phyloP scores from a whole-genome alignment of 2,888 invertebrate species.

The Subacronicta megacephala region DNA sequence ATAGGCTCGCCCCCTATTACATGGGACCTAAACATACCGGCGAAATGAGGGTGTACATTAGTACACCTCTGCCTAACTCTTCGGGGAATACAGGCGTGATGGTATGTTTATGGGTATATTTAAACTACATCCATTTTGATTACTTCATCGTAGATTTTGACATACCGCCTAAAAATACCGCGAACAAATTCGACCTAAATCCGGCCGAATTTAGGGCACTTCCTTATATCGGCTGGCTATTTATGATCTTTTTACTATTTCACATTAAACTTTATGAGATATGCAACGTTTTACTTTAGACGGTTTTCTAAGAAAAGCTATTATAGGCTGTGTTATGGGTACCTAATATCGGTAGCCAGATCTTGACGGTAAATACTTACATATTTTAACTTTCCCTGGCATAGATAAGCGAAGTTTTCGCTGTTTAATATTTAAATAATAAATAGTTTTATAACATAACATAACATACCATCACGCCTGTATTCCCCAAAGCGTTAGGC shows the following conservation, averaged over 20 bases:
- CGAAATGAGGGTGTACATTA: too few species aligned
- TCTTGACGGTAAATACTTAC: constrained; percentile 17
- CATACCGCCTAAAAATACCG: constrained; percentile 1
- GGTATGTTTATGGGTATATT: too few species aligned
- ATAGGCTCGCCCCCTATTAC: too few species aligned
- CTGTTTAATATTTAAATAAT: too few species aligned
- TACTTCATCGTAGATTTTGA: neutral
- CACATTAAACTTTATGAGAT: constrained; percentile 50
- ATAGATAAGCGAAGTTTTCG: too few species aligned
- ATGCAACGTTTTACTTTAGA: constrained; percentile 3
- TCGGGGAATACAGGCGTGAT: too few species aligned
- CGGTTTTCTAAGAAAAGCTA: constrained; percentile 27
- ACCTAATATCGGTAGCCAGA: neutral
- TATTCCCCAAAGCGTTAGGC: too few species aligned
- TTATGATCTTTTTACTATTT: constrained; percentile 51
- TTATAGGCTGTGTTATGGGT: constrained; percentile 6
- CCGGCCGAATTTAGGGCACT: constrained; percentile 39
- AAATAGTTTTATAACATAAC: too few species aligned
- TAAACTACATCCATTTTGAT: neutral
- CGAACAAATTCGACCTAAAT: constrained; percentile 33
- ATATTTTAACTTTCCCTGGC: too few species aligned
- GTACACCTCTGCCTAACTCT: too few species aligned
- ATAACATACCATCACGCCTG: too few species aligned
- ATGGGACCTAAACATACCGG: too few species aligned
- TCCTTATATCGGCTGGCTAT: constrained; percentile 54